Base-by-base conservation (phyloP, 1,140 invertebrate species). In the Pachypsylla venusta region DNA sequence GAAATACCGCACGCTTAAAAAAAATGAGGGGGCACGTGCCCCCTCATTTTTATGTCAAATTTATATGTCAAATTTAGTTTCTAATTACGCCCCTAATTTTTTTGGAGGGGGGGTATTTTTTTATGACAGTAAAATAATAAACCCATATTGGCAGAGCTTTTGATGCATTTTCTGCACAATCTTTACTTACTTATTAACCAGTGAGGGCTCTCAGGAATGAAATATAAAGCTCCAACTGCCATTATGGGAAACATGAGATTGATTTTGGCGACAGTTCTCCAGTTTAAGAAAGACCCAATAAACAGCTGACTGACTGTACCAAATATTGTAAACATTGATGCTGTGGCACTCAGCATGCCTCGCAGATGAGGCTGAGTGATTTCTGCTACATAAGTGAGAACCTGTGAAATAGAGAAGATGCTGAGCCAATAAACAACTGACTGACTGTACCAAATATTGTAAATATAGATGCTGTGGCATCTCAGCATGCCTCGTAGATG, bases 341-440 rank as follows among this genome's bases (percentile, higher is more conserved):
- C 81, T 13, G 83, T 81, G 1, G 85, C 83, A 1, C 84, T 77
- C 16, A 89, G 69, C 61, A 83, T 78, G 2, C 86, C 86, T 26
- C 85, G 76, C 13, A 87, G 70, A 65, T 84, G 79, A 0, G 86
- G 85, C 64, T 86, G 80, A 1, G 84, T 85, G 7, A 88, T 79
- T 70, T 88, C 86, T 1, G 85, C 84, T 10, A 87, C 83, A 67
- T 87, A 88, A 0, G 85, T 87, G 63, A 88, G 70, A 54, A 83
- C 80, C 81, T 84, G 66, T 20, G 70, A 68, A 59, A 12, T 35
- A 39, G 24, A 7, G 57, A 20, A 22, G 22, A 16, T 10, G 53
- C n/a, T 20, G 80, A 80, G 0, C 83, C 84, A 24, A 85, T 70
- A 12, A 68, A 60, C 35, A 69, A 66, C 61, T 80, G 77, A 0